Evolutionary conservation across 2,888 invertebrate genomes (phyloP).

Genomic region (Sycophila texana): DNA sequence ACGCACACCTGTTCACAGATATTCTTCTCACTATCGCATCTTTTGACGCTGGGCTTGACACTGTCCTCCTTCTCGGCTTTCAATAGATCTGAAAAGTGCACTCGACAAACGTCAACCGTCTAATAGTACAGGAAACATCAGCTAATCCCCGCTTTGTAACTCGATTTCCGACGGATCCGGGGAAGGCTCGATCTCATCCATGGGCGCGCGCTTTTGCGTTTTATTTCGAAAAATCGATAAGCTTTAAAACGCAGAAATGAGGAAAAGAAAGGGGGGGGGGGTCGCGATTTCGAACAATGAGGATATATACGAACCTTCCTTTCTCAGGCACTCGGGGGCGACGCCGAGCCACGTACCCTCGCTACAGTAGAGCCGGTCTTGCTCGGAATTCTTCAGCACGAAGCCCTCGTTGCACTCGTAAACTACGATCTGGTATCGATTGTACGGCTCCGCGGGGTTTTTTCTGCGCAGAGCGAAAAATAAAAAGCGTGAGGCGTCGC

Average conservation of each 20-base stretch:
- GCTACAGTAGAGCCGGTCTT: conserved; percentile 78
- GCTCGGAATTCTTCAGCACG: conserved; percentile 74
- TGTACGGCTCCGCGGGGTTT: conserved; percentile 34
- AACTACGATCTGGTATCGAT: conserved; percentile 74
- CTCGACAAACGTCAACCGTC: not conserved
- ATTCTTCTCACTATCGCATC: conserved; percentile 75
- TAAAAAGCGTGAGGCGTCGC: not conserved
- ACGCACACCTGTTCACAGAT: conserved; percentile 78
- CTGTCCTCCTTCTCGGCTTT: conserved; percentile 15
- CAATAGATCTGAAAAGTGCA: conserved; percentile 36
- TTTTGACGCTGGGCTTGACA: conserved; percentile 18
- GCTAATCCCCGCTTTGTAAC: not conserved
- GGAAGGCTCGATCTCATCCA: too few species aligned
- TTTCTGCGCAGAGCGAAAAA: conserved; percentile 32
- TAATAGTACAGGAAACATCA: not conserved
- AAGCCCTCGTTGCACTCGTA: conserved; percentile 78
- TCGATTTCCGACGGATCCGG: too few species aligned
- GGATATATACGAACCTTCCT: conserved; percentile 47
- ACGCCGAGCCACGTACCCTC: conserved; percentile 78
- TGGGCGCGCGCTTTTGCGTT: too few species aligned
- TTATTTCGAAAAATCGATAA: not conserved
- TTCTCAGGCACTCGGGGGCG: conserved; percentile 75
- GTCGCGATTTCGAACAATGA: not conserved
- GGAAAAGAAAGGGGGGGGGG: not conserved
- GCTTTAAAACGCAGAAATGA: not conserved